A percentile compares a stretch with the other conserved stretches of the same genome.
Conservation (phyloP, 2,113 vertebrate genomes). For the Mionectes macconnelli region DNA sequence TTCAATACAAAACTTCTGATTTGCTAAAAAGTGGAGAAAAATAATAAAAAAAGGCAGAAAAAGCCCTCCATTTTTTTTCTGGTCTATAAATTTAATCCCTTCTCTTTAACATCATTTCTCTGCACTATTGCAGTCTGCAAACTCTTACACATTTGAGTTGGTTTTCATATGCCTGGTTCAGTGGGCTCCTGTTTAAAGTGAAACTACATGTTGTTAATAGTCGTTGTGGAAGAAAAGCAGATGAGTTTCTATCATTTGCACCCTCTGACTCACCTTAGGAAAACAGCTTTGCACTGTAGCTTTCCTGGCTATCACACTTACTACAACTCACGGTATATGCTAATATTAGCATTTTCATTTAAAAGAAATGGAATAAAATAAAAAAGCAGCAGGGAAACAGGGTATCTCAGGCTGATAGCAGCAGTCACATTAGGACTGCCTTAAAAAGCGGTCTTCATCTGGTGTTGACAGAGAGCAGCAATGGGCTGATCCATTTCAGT, state of each 20-base stretch:
- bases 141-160: neutral
- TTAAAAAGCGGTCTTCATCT: neutral
- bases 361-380: neutral
- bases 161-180: neutral
- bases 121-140: neutral
- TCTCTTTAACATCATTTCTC: neutral
- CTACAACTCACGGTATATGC: neutral
- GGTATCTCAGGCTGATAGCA: neutral
- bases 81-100: neutral
- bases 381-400: neutral
- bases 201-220: neutral
- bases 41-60: neutral
- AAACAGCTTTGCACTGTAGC: neutral
- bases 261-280: neutral
- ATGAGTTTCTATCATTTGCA: neutral
- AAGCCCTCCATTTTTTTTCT: neutral
- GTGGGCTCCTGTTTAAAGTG: neutral
- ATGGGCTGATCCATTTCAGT: rapidly evolving
- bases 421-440: neutral
- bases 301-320: neutral
- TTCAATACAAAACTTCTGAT: neutral
- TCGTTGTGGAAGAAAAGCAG: neutral
- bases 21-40: neutral
- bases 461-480: neutral
- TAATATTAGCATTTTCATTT: neutral